Conservation (phyloP, 2,888 invertebrate species). For the Mythimna impura region DNA sequence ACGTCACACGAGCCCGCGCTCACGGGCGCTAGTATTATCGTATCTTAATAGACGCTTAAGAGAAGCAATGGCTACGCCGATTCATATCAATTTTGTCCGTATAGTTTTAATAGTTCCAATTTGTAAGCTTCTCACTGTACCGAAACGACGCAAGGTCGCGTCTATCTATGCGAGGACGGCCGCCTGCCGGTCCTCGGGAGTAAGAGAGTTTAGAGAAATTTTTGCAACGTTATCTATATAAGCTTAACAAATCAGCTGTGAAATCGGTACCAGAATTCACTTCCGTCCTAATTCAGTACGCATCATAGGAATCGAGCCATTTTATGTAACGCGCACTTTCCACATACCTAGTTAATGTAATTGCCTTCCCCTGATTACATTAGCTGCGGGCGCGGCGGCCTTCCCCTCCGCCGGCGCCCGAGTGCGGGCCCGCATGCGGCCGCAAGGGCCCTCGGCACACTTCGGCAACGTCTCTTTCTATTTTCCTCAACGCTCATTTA, state of each 20-base stretch:
- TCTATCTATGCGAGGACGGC: slow-evolving; percentile 80
- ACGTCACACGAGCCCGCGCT: slow-evolving; percentile 79
- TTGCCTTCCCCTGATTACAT: slow-evolving; percentile 87
- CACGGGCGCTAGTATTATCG: slow-evolving; percentile 84
- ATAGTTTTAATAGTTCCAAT: slow-evolving; percentile 90
- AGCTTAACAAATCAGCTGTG: slow-evolving; percentile 90
- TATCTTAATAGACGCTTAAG: slow-evolving; percentile 87
- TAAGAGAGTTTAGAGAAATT: slow-evolving; percentile 85
- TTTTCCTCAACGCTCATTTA: slow-evolving; percentile 6
- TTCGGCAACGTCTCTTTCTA: slow-evolving; percentile 5
- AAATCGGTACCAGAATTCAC: slow-evolving; percentile 90
- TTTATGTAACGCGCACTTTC: slow-evolving; percentile 90
- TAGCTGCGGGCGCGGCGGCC: slow-evolving; percentile 74
- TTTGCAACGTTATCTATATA: slow-evolving; percentile 88
- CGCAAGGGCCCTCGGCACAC: background rate
- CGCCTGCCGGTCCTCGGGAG: slow-evolving; percentile 76
- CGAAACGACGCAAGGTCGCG: slow-evolving; percentile 80
- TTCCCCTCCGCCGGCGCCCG: slow-evolving; percentile 67
- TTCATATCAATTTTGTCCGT: slow-evolving; percentile 90
- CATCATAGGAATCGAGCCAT: slow-evolving; percentile 90
- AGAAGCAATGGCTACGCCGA: slow-evolving; percentile 88
- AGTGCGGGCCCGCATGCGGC: slow-evolving; percentile 54
- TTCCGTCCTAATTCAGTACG: slow-evolving; percentile 90
- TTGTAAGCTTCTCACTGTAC: slow-evolving; percentile 88
- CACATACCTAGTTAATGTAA: slow-evolving; percentile 85